Evolutionary conservation across 2,113 vertebrate genomes (phyloP).

Genomic region (Acinonyx jubatus): DNA sequence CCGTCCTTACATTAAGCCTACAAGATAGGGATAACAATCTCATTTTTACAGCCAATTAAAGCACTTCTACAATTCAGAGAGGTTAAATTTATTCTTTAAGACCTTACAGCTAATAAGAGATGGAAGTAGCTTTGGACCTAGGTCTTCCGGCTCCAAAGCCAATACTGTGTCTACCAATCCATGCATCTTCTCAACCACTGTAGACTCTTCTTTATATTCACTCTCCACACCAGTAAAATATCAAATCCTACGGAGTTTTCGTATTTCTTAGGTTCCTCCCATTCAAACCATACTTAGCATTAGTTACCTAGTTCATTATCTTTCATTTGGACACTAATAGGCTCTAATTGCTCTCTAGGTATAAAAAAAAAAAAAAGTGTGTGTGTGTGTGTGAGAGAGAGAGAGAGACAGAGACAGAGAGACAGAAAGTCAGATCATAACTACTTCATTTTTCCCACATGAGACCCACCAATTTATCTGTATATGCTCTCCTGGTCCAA

Average conservation of each 20-base stretch:
- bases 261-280: neutral
- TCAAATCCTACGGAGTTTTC: neutral
- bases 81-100: neutral
- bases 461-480: neutral
- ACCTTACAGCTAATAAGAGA: neutral
- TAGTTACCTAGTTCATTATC: neutral
- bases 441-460: neutral
- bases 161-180: neutral
- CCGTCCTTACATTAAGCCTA: neutral
- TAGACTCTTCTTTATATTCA: neutral
- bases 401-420: too few relatives aligned
- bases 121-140: neutral
- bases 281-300: neutral
- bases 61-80: neutral
- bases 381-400: neutral
- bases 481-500: neutral
- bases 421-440: neutral
- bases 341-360: neutral
- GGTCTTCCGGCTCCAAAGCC: neutral
- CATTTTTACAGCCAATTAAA: neutral
- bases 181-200: neutral
- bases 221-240: neutral
- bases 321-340: neutral
- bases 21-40: neutral
- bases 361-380: neutral